These are phyloP conservation scores for Cassiopea andromeda DNA, from an alignment of 30 jellyfish, hydroid and myxozoan genomes.

Conservation along the genomic window DNA sequence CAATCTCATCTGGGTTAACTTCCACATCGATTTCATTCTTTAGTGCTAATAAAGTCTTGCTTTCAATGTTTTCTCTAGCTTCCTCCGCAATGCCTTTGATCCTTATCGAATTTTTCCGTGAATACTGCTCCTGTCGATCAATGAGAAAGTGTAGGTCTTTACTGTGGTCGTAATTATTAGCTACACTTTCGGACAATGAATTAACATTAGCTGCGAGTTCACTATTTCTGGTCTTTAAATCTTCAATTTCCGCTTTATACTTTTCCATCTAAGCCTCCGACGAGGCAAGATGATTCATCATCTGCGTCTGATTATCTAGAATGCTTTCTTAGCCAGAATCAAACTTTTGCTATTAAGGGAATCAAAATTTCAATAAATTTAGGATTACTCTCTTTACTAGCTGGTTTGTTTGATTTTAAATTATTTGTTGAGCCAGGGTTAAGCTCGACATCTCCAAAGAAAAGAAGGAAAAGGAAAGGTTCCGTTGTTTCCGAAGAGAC, in stretches of 20 bases:
- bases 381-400: not conserved
- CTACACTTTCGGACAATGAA: not conserved
- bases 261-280: not conserved
- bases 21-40: constrained; percentile 20
- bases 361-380: not conserved
- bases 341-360: not conserved
- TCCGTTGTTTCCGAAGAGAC: not conserved
- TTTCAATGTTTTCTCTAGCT: constrained; percentile 17
- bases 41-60: not conserved
- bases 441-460: not conserved
- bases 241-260: constrained; percentile 3
- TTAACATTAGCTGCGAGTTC: not conserved
- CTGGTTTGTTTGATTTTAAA: not conserved
- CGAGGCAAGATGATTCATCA: not conserved
- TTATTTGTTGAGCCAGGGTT: not conserved
- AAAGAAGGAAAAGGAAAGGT: not conserved
- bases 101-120: not conserved
- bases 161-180: not conserved
- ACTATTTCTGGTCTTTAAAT: not conserved
- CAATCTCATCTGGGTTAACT: not conserved
- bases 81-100: constrained; percentile 13
- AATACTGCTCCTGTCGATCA: not conserved
- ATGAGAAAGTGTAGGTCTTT: constrained; percentile 9
- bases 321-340: constrained; percentile 6
- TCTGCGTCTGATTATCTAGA: not conserved